Base-by-base conservation (phyloP, 2,888 invertebrate species). In the Agrilus cyanescens region DNA sequence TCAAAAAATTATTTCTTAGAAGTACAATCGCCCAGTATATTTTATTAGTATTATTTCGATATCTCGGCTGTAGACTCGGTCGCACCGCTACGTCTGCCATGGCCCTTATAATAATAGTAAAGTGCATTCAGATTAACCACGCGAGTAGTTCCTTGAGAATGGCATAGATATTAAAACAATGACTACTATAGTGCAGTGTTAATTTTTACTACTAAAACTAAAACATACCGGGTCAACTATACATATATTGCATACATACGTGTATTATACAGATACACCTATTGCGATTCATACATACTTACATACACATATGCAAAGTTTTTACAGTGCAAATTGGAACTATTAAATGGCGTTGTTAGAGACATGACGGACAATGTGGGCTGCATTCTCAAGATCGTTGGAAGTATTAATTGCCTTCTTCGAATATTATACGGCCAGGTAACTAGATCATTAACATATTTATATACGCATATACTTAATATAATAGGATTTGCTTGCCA, bases 401-500 rank as follows among this genome's bases (percentile, higher is more conserved):
- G 85, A 85, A 71, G 82, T 85, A 61, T 74, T 85, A 60, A 83
- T 84, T 50, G 84, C 84, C 41, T 82, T 85, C 73, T 82, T 85
- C 74, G 85, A 85, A 65, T 85, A 84, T 64, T 85, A 85, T 69
- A 78, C 82, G 46, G 75, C 80, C 58, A 80, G 80, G 80, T 82
- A 73, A 74, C 4, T 25, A 25, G 25, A 25, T 25, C 25, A 25
- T 25, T 3, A n/a, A n/a, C n/a, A n/a, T n/a, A n/a, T n/a, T n/a
- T n/a, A n/a, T n/a, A 10, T 25, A 10, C 25, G 8, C 25, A 25
- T 10, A 25, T 10, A 25, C 25, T 2, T 25, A 25, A 25, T 20
- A 20, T 7, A 20, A 20, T 20, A 20, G 20, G 20, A 25, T 25
- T 25, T 25, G 25, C 3, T 25, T 25, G 25, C 10, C 10, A 25